These are phyloP conservation scores for Oncorhynchus clarkii DNA, from an alignment of 2,113 vertebrate species.

Conservation along the genomic window DNA sequence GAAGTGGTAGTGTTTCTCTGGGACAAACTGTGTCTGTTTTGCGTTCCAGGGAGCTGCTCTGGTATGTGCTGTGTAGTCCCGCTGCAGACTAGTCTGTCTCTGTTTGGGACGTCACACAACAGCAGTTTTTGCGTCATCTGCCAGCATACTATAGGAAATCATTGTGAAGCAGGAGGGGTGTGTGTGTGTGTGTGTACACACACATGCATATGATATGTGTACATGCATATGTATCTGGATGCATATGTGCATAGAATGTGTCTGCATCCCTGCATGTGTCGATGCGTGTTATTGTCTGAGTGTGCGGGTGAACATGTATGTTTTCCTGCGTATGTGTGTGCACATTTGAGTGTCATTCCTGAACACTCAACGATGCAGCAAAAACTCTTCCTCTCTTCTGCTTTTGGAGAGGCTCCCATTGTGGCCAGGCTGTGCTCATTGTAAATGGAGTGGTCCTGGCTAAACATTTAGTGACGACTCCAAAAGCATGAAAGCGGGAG, in stretches of 20 bases:
- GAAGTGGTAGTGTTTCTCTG: constrained; percentile 16
- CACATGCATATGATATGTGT: constrained; percentile 9
- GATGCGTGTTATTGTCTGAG: constrained; percentile 9
- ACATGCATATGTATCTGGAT: neutral
- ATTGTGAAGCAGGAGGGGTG: neutral
- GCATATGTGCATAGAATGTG: neutral
- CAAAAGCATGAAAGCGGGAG: constrained; percentile 66
- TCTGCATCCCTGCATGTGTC: neutral
- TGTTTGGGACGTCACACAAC: neutral
- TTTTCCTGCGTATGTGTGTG: constrained; percentile 23
- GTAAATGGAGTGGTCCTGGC: constrained; percentile 66
- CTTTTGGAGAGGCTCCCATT: constrained; percentile 69
- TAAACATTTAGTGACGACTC: constrained; percentile 78
- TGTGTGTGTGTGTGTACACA: too few relatives aligned
- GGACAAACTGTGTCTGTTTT: neutral
- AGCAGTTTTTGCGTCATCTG: neutral
- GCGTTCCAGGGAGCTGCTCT: too few relatives aligned
- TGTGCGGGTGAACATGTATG: constrained; percentile 18
- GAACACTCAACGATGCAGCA: constrained; percentile 10
- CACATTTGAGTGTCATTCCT: constrained; percentile 17
- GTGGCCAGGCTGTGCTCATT: constrained; percentile 69
- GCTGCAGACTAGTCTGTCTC: neutral
- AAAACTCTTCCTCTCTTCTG: constrained; percentile 21
- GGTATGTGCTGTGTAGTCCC: neutral
- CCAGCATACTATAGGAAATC: neutral